Evolutionary conservation across 1,140 invertebrate genomes (phyloP), one percentile per base, ranked within the genome.

Genomic region (Cheumatopsyche charites): DNA sequence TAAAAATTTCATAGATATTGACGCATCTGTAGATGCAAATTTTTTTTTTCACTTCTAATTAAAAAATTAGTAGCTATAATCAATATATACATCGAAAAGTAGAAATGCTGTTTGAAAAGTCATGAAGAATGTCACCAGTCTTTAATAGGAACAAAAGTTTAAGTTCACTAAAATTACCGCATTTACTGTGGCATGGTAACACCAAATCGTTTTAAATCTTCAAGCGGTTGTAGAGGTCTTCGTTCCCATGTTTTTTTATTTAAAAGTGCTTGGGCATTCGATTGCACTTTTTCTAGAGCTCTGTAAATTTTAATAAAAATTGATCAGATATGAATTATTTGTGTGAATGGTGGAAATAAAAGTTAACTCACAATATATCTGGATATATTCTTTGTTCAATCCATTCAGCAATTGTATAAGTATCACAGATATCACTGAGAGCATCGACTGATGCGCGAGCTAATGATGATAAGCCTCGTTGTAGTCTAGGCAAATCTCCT

Each of bases 401-500:
- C 91, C 91, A 92, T 77, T 93, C 91, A 6, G 87, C 80, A 62
- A 90, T 84, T 0, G 90, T 91, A 76, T 87, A 90, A 73, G 89
- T 86, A 77, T 94, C 92, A 76, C 89, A 93, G 70, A 92, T 86
- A 52, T 88, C 88, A 41, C 81, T 81, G 79, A 94, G 84, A 2
- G 90, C 83, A 62, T 89, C 86, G 26, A 87, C 83, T 5, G 91
- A 87, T 45, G 88, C 86, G 71, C 87, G 85, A 0, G 89, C 87
- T 52, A 94, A 82, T 1, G 83, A 84, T 29, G 86, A 78, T 41
- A 90, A 77, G 43, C 88, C 86, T 77, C 89, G 86, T 72, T 88
- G 89, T 13, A 89, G 78, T 41, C 86, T 84, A 12, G 90, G 86
- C 61, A 92, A 84, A 62, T 92, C 90, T 7, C 79, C 78, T 17